Percentiles rank a stretch among this genome's conserved stretches.
Evolutionary conservation across 1,140 invertebrate genomes (phyloP).

Genomic region (Drosophila sp.): DNA sequence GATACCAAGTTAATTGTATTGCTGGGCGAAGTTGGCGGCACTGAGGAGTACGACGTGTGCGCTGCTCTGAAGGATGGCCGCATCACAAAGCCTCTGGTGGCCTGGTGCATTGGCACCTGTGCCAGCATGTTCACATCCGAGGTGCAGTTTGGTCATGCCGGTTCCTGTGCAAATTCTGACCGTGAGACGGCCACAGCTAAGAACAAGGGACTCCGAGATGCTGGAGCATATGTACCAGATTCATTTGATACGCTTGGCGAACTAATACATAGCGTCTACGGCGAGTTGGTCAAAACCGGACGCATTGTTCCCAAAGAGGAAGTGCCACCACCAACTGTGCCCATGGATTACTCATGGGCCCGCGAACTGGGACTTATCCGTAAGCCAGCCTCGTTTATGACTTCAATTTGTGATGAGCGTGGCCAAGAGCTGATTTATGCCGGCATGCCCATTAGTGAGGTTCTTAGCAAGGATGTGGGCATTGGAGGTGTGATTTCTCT

Average conservation of each 20-base stretch:
- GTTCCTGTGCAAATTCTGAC: slow-evolving; percentile 97
- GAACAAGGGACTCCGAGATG: slow-evolving; percentile 92
- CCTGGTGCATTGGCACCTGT: slow-evolving; percentile 99
- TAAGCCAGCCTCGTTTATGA: slow-evolving; percentile 99
- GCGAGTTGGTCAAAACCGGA: slow-evolving; percentile 91
- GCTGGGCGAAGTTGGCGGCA: slow-evolving; percentile 98
- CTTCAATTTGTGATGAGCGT: slow-evolving; percentile 99
- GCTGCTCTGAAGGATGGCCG: slow-evolving; percentile 91
- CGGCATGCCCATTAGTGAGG: slow-evolving; percentile 98
- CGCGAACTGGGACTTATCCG: slow-evolving; percentile 98
- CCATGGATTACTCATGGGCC: slow-evolving; percentile 99
- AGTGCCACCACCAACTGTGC: slow-evolving; percentile 98
- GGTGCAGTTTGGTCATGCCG: slow-evolving; percentile 99
- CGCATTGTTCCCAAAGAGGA: slow-evolving; percentile 94
- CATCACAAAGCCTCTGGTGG: slow-evolving; percentile 97
- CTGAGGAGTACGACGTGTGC: slow-evolving; percentile 99
- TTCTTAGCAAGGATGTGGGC: slow-evolving; percentile 94
- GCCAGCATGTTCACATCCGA: slow-evolving; percentile 97
- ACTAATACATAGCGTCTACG: slow-evolving; percentile 89
- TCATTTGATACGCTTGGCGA: slow-evolving; percentile 96
- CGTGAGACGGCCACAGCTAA: slow-evolving; percentile 97
- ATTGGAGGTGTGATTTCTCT: slow-evolving; percentile 98
- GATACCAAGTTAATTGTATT: slow-evolving; percentile 97
- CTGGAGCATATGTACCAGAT: slow-evolving; percentile 94
- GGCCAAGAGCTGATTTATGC: slow-evolving; percentile 99